Conservation (phyloP, 2,888 invertebrate species). For the Tipula unca region DNA sequence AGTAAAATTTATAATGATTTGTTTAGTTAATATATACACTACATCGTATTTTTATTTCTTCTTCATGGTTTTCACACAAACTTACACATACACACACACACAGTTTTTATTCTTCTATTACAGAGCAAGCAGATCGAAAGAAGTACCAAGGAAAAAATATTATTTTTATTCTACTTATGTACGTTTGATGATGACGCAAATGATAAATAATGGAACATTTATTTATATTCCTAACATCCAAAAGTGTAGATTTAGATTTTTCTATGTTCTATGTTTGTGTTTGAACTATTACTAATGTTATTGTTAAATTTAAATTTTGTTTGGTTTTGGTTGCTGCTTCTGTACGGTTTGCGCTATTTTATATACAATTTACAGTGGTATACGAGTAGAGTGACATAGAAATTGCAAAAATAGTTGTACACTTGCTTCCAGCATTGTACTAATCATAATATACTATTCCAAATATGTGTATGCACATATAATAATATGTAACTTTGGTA, state of each 20-base stretch:
- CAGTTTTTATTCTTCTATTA: not conserved
- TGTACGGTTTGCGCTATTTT: not conserved
- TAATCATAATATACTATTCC: not conserved
- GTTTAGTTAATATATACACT: not conserved
- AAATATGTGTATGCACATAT: not conserved
- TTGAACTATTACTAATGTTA: not conserved
- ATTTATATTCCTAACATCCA: not conserved
- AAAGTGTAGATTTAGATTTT: not conserved
- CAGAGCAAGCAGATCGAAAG: not conserved
- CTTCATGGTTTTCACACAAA: not conserved
- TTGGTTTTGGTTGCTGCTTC: not conserved
- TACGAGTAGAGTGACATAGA: not conserved
- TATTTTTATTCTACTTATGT: not conserved
- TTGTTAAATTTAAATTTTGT: not conserved
- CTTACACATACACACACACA: not conserved
- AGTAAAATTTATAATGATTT: not conserved
- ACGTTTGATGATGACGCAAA: not conserved
- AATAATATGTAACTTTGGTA: not conserved
- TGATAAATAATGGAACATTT: not conserved
- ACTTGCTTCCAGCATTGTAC: not conserved
- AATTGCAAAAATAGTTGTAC: not conserved
- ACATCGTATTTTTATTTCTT: not conserved
- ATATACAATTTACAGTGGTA: not conserved
- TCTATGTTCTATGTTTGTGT: not conserved
- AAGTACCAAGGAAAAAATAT: not conserved